phyloP scores from a whole-genome alignment of 2,888 invertebrate species.

The Pristionchus arcanus region DNA sequence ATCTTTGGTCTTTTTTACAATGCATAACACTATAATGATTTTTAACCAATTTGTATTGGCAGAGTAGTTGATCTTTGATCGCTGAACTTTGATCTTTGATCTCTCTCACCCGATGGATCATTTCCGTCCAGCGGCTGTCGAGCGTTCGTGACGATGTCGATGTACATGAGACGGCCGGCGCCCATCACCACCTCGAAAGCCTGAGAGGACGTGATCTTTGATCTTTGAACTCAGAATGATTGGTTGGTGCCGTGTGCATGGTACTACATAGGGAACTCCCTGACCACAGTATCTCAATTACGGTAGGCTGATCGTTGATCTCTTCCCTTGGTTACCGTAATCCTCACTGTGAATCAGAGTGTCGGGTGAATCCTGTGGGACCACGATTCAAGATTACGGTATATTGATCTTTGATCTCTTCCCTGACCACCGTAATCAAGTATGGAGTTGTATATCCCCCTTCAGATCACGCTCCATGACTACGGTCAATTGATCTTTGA shows the following conservation, averaged over 20 bases:
- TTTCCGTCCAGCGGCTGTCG: neutral
- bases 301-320: neutral
- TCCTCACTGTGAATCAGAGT: no score
- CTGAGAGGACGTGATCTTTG: constrained; percentile 19
- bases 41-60: no score
- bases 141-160: constrained; percentile 12
- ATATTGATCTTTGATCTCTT: neutral
- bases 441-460: no score
- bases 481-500: neutral
- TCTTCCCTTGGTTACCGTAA: neutral
- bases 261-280: no score
- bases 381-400: no score
- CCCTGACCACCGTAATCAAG: neutral
- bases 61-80: neutral
- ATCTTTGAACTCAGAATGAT: neutral
- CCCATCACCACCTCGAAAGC: constrained; percentile 4
- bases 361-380: no score
- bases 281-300: neutral
- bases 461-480: no score
- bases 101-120: neutral
- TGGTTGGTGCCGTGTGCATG: neutral
- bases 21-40: no score
- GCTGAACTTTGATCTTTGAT: neutral
- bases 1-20: neutral
- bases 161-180: neutral